These are phyloP conservation scores for Sceliomorpha sp. DNA, from an alignment of 2,888 invertebrate species.

Conservation along the genomic window DNA sequence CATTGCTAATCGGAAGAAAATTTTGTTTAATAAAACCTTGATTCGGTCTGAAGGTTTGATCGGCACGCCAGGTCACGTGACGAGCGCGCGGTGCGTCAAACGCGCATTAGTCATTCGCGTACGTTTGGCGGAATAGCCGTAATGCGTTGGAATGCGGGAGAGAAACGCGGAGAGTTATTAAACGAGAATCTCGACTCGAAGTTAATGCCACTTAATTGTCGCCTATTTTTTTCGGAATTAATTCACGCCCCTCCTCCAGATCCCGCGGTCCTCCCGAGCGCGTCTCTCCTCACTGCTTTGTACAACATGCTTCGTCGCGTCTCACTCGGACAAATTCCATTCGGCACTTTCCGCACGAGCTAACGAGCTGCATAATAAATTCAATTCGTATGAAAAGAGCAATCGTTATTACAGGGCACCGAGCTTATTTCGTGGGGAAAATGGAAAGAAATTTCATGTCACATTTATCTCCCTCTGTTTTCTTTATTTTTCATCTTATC, in stretches of 20 bases:
- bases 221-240: slow-evolving; percentile 36
- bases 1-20: slow-evolving; percentile 17
- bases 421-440: too few species aligned
- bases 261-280: slow-evolving; percentile 29
- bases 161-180: too few species aligned
- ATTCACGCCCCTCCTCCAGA: slow-evolving; percentile 42
- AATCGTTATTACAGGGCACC: not conserved
- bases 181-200: too few species aligned
- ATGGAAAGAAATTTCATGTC: too few species aligned
- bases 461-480: too few species aligned
- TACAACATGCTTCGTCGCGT: slow-evolving; percentile 28
- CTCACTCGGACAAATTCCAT: slow-evolving; percentile 16
- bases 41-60: slow-evolving; percentile 1
- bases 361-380: slow-evolving; percentile 29
- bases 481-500: too few species aligned
- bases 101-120: too few species aligned
- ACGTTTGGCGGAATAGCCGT: too few species aligned
- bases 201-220: slow-evolving; percentile 42
- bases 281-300: slow-evolving; percentile 39
- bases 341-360: slow-evolving; percentile 19
- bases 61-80: slow-evolving; percentile 4
- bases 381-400: slow-evolving; percentile 21
- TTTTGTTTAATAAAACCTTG: slow-evolving; percentile 7
- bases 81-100: too few species aligned
- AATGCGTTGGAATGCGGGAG: too few species aligned